Conservation (phyloP, 2,797 vertebrate genomes). For the Propithecus deckenii region DNA sequence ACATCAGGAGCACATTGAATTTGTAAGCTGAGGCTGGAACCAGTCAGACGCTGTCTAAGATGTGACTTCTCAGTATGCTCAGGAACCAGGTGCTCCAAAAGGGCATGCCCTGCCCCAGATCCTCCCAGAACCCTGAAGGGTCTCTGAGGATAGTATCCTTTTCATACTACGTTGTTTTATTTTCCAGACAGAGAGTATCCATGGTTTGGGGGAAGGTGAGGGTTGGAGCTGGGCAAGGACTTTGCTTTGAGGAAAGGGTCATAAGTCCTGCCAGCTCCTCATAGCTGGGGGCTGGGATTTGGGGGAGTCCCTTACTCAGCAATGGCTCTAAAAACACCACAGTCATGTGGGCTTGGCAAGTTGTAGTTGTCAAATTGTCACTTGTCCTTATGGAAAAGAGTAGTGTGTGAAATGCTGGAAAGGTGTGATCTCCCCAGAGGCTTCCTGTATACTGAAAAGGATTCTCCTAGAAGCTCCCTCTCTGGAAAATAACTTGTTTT, state of each 20-base stretch:
- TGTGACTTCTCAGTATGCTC: not conserved
- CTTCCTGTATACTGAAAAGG: not conserved
- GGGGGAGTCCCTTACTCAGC: not conserved
- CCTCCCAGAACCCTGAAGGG: not conserved
- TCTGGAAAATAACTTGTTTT: not conserved
- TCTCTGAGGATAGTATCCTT: not conserved
- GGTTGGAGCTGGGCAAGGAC: not conserved
- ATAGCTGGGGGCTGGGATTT: not conserved
- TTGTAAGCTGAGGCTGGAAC: not conserved
- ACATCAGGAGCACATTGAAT: not conserved
- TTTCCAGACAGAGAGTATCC: not conserved
- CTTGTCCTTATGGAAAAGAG: not conserved
- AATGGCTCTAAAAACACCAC: not conserved
- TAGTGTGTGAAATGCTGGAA: slow-evolving; percentile 38
- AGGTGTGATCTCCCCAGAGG: not conserved
- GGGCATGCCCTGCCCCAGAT: not conserved
- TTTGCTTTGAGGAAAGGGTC: not conserved
- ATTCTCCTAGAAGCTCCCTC: slow-evolving; percentile 29
- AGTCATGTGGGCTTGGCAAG: not conserved
- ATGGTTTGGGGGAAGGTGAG: not conserved
- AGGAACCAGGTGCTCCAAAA: not conserved
- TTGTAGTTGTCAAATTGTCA: not conserved
- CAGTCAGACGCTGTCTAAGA: not conserved
- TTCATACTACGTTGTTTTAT: not conserved
- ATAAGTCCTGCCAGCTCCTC: not conserved